These are phyloP conservation scores for Lepidonotus clava DNA, from an alignment of 2,888 invertebrate genomes.

Conservation along the genomic window DNA sequence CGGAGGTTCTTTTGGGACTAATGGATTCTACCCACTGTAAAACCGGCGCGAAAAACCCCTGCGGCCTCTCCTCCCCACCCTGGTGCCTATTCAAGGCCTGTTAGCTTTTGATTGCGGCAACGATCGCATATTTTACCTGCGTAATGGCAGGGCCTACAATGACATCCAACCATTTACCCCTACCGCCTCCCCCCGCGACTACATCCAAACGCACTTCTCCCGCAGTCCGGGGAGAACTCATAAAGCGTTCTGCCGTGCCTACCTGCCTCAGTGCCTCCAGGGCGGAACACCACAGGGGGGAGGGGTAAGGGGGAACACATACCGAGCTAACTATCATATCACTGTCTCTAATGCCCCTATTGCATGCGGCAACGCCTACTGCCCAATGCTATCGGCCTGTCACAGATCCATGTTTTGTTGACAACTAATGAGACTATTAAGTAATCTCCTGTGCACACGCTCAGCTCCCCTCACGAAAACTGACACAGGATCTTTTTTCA, in stretches of 20 bases:
- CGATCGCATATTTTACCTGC: not conserved
- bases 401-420: slow-evolving; percentile 43
- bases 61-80: no score
- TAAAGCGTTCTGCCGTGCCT: slow-evolving; percentile 32
- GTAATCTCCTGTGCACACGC: slow-evolving; percentile 28
- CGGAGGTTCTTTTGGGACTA: no score
- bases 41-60: no score
- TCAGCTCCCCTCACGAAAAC: slow-evolving; percentile 27
- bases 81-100: not conserved
- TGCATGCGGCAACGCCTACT: slow-evolving; percentile 1
- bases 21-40: no score
- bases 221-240: not conserved
- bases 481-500: no score
- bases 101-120: not conserved
- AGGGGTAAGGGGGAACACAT: not conserved
- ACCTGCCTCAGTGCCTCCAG: not conserved
- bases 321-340: slow-evolving; percentile 22
- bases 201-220: slow-evolving; percentile 48
- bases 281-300: not conserved
- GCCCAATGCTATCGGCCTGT: slow-evolving; percentile 20
- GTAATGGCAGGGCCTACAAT: not conserved
- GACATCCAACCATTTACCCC: slow-evolving; percentile 27
- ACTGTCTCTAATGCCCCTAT: not conserved
- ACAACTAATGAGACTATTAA: slow-evolving; percentile 44
- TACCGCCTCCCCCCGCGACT: not conserved